Evolutionary conservation across 2,797 vertebrate species (phyloP).

Genomic region (Margarornis squamiger): DNA sequence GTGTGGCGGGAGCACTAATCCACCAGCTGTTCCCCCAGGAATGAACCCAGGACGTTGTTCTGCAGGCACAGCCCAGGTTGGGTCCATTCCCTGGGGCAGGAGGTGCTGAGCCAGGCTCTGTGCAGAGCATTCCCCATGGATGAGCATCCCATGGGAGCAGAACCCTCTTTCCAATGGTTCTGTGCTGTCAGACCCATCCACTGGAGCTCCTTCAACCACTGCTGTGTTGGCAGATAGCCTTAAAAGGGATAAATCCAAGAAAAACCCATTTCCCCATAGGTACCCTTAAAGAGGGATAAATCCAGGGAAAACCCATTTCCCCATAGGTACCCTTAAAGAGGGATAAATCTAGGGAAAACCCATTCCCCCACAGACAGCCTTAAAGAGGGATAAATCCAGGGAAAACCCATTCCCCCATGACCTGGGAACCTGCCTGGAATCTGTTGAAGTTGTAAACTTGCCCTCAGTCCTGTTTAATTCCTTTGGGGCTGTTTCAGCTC

Average conservation of each 20-base stretch:
- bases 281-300: neutral
- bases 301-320: neutral
- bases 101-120: neutral
- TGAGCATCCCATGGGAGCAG: neutral
- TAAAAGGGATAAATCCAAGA: neutral
- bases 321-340: neutral
- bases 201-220: neutral
- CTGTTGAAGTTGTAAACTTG: neutral
- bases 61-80: neutral
- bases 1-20: neutral
- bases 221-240: neutral
- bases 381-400: too few species aligned
- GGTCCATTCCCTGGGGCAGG: fast-evolving
- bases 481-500: neutral
- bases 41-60: fast-evolving
- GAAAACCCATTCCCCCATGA: neutral
- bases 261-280: neutral
- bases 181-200: fast-evolving
- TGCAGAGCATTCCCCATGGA: fast-evolving
- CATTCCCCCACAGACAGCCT: too few species aligned
- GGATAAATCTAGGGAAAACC: too few species aligned
- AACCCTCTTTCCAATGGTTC: fast-evolving
- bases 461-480: neutral
- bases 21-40: neutral
- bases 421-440: neutral